Percentiles rank a stretch among this genome's conserved stretches.
Conservation (phyloP, 2,888 invertebrate species). For the Catonia carolina region DNA sequence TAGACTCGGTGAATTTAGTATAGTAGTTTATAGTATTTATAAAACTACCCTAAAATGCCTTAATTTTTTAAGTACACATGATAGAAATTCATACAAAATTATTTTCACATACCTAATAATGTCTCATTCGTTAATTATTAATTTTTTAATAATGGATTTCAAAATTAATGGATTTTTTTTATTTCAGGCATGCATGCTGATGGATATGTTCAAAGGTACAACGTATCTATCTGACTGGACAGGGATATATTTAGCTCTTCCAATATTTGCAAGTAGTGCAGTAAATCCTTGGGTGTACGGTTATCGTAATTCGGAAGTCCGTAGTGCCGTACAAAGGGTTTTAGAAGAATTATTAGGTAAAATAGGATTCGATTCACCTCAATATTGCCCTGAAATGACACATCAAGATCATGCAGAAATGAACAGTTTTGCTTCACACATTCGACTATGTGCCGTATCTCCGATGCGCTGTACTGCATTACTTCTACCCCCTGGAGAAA, state of each 20-base stretch:
- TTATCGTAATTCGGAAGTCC: constrained; percentile 55
- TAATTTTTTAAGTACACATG: too few species aligned
- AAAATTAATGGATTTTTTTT: too few species aligned
- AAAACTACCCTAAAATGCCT: too few species aligned
- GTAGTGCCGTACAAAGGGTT: constrained; percentile 51
- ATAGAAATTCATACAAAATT: too few species aligned
- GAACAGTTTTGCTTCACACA: constrained; percentile 40
- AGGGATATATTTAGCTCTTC: constrained; percentile 48
- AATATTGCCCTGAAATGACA: constrained; percentile 28
- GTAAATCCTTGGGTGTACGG: constrained; percentile 61
- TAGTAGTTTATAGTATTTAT: too few species aligned
- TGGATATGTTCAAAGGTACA: constrained; percentile 13
- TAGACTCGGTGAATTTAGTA: too few species aligned
- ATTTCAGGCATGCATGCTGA: constrained; percentile 21
- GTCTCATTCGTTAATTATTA: too few species aligned
- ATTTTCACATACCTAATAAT: too few species aligned
- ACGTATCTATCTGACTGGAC: constrained; percentile 15
- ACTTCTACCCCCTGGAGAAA: constrained; percentile 27
- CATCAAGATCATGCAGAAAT: constrained; percentile 35
- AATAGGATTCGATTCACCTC: constrained; percentile 34
- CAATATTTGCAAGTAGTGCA: constrained; percentile 52
- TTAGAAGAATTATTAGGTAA: constrained; percentile 47
- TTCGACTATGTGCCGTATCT: constrained; percentile 38
- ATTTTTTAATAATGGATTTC: too few species aligned
- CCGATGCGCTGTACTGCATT: constrained; percentile 35